These are phyloP conservation scores for Heliconius eleuchia DNA, from an alignment of 1,140 invertebrate genomes.

Conservation along the genomic window DNA sequence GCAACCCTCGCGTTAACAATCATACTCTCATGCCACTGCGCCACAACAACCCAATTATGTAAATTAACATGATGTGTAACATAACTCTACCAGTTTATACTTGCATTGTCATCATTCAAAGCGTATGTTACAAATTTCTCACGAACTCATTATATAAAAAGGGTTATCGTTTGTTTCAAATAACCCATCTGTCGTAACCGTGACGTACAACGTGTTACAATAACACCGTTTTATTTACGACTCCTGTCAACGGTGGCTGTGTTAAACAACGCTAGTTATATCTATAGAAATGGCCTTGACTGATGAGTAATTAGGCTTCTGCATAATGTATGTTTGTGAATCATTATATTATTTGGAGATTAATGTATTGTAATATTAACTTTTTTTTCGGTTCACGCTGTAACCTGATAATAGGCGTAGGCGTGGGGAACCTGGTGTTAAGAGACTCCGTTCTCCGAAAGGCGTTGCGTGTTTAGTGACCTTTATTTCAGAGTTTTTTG, in stretches of 20 bases:
- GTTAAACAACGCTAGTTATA: neutral
- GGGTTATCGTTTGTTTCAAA: neutral
- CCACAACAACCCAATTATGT: no score
- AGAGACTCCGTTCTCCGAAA: no score
- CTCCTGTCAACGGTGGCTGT: neutral
- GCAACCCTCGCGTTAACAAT: no score
- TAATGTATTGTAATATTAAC: neutral
- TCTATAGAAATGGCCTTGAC: neutral
- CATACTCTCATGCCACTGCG: no score
- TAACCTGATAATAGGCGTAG: no score
- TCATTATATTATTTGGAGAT: neutral
- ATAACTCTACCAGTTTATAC: neutral
- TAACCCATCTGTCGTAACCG: neutral
- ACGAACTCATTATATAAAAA: neutral
- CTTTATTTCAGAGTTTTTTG: no score
- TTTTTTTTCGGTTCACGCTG: no score
- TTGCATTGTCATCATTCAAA: neutral
- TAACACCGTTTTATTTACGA: slow-evolving; percentile 1
- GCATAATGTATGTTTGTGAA: neutral
- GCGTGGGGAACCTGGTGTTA: no score
- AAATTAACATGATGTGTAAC: no score
- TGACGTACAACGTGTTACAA: neutral
- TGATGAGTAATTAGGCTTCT: slow-evolving; percentile 12
- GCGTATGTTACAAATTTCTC: neutral
- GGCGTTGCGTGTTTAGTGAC: no score